Conservation (phyloP, 2,113 vertebrate genomes). For the Nymphicus hollandicus region DNA sequence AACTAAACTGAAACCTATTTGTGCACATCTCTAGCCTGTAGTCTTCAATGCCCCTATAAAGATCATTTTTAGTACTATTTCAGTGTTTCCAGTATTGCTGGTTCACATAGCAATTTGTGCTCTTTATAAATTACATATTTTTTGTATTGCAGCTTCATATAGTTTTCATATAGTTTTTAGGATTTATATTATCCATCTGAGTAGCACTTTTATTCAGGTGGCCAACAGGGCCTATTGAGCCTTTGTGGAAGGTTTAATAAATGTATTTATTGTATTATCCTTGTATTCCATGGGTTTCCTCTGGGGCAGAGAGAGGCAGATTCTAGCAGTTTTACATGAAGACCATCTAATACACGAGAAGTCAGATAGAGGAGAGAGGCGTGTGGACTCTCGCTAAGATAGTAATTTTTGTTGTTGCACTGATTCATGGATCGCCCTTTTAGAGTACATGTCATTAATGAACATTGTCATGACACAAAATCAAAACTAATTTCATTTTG, state of each 20-base stretch:
- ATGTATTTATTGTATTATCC: not conserved
- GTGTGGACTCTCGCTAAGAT: not conserved
- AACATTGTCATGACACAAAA: conserved; percentile 72
- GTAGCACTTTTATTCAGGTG: not conserved
- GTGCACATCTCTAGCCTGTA: not conserved
- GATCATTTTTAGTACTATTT: not conserved
- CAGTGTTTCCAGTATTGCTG: not conserved
- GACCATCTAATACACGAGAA: not conserved
- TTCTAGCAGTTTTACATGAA: not conserved
- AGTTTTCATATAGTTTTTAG: no score
- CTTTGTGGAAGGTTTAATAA: not conserved
- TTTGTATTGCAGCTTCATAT: not conserved
- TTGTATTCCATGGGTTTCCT: not conserved
- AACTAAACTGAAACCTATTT: not conserved
- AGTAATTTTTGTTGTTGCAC: not conserved
- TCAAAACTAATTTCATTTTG: conserved; percentile 75
- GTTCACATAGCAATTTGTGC: not conserved
- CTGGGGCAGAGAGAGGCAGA: not conserved
- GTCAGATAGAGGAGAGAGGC: not conserved
- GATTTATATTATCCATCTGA: not conserved
- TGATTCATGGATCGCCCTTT: conserved; percentile 53
- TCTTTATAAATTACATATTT: not conserved
- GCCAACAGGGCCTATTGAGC: not conserved
- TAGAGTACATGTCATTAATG: conserved; percentile 53
- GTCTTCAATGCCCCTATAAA: not conserved